These are phyloP conservation scores for Sweltsa coloradensis DNA, from an alignment of 1,140 invertebrate species.

Conservation along the genomic window DNA sequence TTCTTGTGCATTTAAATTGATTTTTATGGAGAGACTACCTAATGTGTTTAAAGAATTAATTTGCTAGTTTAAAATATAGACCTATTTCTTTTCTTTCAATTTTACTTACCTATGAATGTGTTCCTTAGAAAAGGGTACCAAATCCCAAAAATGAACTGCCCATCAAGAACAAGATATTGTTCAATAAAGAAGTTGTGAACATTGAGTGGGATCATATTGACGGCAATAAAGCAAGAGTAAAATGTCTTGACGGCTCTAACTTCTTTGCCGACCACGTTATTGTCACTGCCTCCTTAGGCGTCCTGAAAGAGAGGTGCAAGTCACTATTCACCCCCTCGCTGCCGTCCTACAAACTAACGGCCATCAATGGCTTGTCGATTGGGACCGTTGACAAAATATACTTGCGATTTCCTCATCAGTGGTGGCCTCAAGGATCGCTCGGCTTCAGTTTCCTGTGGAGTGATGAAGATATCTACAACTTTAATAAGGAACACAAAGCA, in stretches of 20 bases:
- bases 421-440: conserved; percentile 19
- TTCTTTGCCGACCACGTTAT: conserved; percentile 20
- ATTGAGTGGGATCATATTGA: conserved; percentile 3
- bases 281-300: conserved; percentile 21
- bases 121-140: conserved; percentile 2
- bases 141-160: background rate
- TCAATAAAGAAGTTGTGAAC: conserved; percentile 4
- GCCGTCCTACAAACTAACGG: conserved; percentile 15
- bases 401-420: conserved; percentile 27
- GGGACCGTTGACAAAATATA: conserved; percentile 68
- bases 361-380: conserved; percentile 41
- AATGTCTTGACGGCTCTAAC: conserved; percentile 14
- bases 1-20: too few relatives aligned
- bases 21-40: too few relatives aligned
- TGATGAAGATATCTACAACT: conserved; percentile 29
- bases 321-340: conserved; percentile 20
- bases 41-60: too few relatives aligned
- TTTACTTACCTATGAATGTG: background rate
- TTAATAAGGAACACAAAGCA: background rate
- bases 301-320: conserved; percentile 18
- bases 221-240: background rate
- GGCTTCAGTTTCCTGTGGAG: conserved; percentile 41
- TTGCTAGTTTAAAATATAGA: background rate
- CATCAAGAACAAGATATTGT: background rate
- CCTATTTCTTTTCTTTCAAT: background rate